These are phyloP conservation scores for Leucophenga maculata DNA, from an alignment of 2,888 invertebrate genomes.

Conservation along the genomic window DNA sequence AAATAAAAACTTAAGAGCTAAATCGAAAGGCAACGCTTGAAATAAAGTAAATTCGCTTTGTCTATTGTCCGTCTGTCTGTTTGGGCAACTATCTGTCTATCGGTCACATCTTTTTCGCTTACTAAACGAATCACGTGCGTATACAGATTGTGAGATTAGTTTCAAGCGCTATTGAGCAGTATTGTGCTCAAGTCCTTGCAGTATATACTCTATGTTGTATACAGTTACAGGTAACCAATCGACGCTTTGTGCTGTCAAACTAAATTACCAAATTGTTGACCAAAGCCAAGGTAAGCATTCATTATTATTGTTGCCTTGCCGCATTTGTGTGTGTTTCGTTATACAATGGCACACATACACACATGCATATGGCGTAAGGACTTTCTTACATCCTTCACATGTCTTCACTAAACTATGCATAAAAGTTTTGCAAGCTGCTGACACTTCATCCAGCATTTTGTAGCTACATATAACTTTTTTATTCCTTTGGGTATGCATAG, in stretches of 20 bases:
- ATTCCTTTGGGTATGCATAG: background rate
- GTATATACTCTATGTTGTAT: too few species aligned
- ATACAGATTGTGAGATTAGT: constrained; percentile 63
- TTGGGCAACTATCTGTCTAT: too few species aligned
- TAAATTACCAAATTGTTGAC: constrained; percentile 47
- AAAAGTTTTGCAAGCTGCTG: constrained; percentile 51
- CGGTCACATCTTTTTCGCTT: constrained; percentile 35
- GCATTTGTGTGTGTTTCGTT: too few species aligned
- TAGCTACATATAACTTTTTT: constrained; percentile 32
- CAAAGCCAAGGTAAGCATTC: constrained; percentile 44
- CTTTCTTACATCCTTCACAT: background rate
- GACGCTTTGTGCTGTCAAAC: background rate
- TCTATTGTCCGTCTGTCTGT: too few species aligned
- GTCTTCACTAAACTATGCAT: background rate
- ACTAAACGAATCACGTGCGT: constrained; percentile 58
- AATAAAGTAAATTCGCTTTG: too few species aligned
- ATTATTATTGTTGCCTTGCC: background rate
- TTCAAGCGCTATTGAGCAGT: constrained; percentile 44
- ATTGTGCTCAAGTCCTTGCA: background rate
- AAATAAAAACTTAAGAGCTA: background rate
- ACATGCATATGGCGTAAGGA: constrained; percentile 26
- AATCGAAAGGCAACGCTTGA: background rate
- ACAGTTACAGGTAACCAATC: too few species aligned
- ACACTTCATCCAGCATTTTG: constrained; percentile 50
- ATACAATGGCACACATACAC: constrained; percentile 50